Evolutionary conservation across 1,140 invertebrate species (phyloP).

Genomic region (Ephestia elutella): DNA sequence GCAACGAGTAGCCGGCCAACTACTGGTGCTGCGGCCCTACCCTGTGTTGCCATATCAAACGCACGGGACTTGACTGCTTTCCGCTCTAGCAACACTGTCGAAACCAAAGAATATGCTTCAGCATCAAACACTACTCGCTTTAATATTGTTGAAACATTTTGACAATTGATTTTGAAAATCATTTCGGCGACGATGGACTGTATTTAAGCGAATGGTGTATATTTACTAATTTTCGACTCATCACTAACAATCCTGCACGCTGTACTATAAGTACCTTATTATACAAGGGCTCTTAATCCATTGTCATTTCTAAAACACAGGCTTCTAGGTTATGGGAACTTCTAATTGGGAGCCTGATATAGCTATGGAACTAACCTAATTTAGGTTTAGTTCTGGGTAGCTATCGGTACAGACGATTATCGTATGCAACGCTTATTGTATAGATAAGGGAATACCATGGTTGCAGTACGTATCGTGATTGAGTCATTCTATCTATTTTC

Average conservation of each 20-base stretch:
- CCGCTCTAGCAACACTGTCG: conserved; percentile 55
- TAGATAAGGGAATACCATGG: conserved; percentile 68
- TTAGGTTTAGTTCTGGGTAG: conserved; percentile 37
- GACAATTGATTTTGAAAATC: too few relatives aligned
- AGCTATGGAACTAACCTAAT: conserved; percentile 29
- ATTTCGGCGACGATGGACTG: background rate
- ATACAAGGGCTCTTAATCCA: conserved; percentile 58
- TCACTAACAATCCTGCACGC: conserved; percentile 62
- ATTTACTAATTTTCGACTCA: conserved; percentile 69
- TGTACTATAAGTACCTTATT: conserved; percentile 39
- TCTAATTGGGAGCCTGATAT: conserved; percentile 29
- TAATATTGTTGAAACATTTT: too few relatives aligned
- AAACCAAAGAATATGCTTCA: conserved; percentile 22
- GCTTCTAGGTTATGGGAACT: conserved; percentile 24
- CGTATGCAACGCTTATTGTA: conserved; percentile 74
- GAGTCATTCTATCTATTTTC: conserved; percentile 44
- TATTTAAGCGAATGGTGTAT: background rate
- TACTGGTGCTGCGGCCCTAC: conserved; percentile 29
- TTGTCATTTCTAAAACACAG: conserved; percentile 32
- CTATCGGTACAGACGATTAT: conserved; percentile 47
- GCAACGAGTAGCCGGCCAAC: conserved; percentile 35
- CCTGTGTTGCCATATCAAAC: too few relatives aligned
- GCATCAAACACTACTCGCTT: background rate
- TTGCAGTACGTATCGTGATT: conserved; percentile 72
- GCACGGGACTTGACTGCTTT: too few relatives aligned